Conservation (phyloP, 2,888 invertebrate genomes). For the Ditula angustiorana region DNA sequence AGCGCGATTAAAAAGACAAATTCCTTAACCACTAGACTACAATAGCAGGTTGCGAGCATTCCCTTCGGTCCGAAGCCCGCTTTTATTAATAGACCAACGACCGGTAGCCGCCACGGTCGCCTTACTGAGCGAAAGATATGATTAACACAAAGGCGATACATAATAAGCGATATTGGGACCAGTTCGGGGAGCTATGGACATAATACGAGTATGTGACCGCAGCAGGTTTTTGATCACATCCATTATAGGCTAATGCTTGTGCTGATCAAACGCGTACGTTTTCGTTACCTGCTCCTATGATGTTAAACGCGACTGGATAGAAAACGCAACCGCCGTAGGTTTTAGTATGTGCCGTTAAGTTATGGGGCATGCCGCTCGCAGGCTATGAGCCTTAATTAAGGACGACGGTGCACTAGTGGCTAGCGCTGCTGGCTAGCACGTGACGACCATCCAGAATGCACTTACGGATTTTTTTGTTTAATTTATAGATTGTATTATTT, state of each 20-base stretch:
- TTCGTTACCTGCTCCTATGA: slow-evolving; percentile 47
- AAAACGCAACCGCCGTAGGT: slow-evolving; percentile 32
- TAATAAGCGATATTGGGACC: slow-evolving; percentile 83
- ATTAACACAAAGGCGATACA: slow-evolving; percentile 83
- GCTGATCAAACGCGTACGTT: slow-evolving; percentile 60
- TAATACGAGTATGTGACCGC: slow-evolving; percentile 64
- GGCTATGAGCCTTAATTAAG: slow-evolving; percentile 54
- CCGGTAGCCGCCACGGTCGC: slow-evolving; percentile 76
- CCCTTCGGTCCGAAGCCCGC: slow-evolving; percentile 66
- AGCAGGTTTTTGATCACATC: slow-evolving; percentile 73
- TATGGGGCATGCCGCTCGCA: slow-evolving; percentile 50
- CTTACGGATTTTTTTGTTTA: slow-evolving; percentile 38
- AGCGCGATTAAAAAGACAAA: slow-evolving; percentile 84
- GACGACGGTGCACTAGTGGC: slow-evolving; percentile 42
- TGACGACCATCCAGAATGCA: slow-evolving; percentile 47
- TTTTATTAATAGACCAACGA: slow-evolving; percentile 81
- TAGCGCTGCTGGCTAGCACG: slow-evolving; percentile 52
- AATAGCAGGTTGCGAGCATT: slow-evolving; percentile 81
- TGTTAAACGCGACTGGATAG: slow-evolving; percentile 18
- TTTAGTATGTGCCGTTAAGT: slow-evolving; percentile 46
- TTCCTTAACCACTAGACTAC: slow-evolving; percentile 80
- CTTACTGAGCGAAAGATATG: slow-evolving; percentile 81
- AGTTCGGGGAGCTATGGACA: slow-evolving; percentile 73
- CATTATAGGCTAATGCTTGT: slow-evolving; percentile 67
- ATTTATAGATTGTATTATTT: slow-evolving; percentile 34